Base-by-base conservation (phyloP, 2,797 vertebrate species). In the Dermochelys coriacea region DNA sequence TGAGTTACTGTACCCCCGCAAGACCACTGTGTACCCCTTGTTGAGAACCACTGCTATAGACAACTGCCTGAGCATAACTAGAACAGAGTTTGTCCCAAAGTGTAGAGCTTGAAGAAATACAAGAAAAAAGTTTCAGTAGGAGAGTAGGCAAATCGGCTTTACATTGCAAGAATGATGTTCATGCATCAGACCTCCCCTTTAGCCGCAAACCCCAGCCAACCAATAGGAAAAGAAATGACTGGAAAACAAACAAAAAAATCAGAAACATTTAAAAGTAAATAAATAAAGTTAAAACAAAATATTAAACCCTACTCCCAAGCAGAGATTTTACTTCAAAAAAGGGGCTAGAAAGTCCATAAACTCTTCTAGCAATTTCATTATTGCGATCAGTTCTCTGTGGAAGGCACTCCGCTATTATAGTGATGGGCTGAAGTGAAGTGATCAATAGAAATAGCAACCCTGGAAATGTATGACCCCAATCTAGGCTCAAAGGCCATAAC, bases 141-240 rank as follows among this genome's bases (percentile, higher is more conserved):
- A 14, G 0, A 0, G 4, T 27, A 12, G 5, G 51, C 25, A 51
- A 45, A 27, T n/a, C 31, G 79, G n/a, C 50, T 5, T 27, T 77
- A 18, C 3, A 50, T 4, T 19, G 6, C 41, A 52, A 59, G n/a
- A n/a, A 6, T 2, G 1, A 16, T 7, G 5, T 82, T 89, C 27
- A 11, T n/a, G 55, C 51, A n/a, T 64, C 0, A 0, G 3, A 25
- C 11, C 68, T 86, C 8, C 41, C 19, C 86, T 82, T 87, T 27
- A 29, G 75, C 25, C 55, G 37, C 19, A 82, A 75, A 68, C 52
- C 57, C 15, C 59, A 49, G 57, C 4, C 16, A 59, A 74, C 68
- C 1, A 25, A 7, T 11, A 54, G 14, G 23, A 31, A 23, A 74
- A 89, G 27, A 80, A 31, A 52, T n/a, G 50, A 23, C 77, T 37